These are phyloP conservation scores for Bruchidius siliquastri DNA, from an alignment of 2,888 invertebrate genomes.

Conservation along the genomic window DNA sequence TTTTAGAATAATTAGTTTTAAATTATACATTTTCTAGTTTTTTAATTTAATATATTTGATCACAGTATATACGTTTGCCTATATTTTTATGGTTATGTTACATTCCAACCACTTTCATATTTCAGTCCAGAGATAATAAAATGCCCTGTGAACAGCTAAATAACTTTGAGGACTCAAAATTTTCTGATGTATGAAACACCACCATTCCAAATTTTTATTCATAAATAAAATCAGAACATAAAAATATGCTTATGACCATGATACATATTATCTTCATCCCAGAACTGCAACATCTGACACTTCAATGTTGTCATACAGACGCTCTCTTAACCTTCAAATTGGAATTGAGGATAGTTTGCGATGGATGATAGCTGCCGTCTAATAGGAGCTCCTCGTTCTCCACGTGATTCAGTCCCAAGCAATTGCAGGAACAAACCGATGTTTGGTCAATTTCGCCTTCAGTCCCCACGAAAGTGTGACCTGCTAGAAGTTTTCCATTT, in stretches of 20 bases:
- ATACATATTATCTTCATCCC: background rate
- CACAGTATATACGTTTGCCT: no score
- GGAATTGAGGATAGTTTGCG: conserved; percentile 47
- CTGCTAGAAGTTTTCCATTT: conserved; percentile 60
- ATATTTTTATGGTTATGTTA: no score
- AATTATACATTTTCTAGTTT: no score
- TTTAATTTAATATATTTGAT: no score
- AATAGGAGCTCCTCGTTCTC: conserved; percentile 57
- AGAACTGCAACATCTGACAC: background rate
- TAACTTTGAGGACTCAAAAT: no score
- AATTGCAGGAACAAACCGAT: conserved; percentile 83
- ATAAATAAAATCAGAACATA: no score
- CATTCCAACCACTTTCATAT: no score
- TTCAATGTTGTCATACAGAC: conserved; percentile 40
- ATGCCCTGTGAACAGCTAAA: no score
- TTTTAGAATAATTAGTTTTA: no score
- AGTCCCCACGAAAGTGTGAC: conserved; percentile 52
- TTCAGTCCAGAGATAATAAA: no score
- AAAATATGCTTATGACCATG: no score
- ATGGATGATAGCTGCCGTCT: conserved; percentile 56
- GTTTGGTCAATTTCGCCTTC: conserved; percentile 66
- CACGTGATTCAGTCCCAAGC: conserved; percentile 59
- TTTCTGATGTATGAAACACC: no score
- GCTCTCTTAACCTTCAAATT: conserved; percentile 44
- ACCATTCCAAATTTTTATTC: background rate